Conservation (phyloP, 2,888 invertebrate species). For the Smittia aterrima region DNA sequence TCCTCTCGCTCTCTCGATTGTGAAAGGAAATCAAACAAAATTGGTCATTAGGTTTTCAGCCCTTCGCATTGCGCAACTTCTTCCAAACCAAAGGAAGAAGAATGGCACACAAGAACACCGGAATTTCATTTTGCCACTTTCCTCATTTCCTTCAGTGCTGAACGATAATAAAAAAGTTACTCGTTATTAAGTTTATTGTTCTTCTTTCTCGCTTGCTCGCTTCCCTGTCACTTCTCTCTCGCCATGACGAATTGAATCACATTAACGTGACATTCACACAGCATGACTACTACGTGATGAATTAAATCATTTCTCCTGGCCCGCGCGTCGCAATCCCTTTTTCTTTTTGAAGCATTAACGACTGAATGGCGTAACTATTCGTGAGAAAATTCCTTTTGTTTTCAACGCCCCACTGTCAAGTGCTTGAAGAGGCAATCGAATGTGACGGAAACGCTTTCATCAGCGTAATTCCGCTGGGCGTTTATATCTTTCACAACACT, state of each 20-base stretch:
- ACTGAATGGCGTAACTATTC: background rate
- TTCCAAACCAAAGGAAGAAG: background rate
- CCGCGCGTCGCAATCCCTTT: background rate
- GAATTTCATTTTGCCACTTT: background rate
- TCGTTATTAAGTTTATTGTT: slow-evolving; percentile 27
- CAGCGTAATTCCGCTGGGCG: too few species aligned
- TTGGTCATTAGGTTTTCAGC: too few species aligned
- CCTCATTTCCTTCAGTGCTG: background rate
- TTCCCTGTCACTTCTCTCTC: background rate
- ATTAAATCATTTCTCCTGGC: slow-evolving; percentile 19
- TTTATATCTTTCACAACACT: too few species aligned
- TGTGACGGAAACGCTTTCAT: too few species aligned
- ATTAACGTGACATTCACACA: slow-evolving; percentile 38
- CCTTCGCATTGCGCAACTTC: too few species aligned
- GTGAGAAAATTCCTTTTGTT: background rate
- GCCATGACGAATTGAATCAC: slow-evolving; percentile 29
- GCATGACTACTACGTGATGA: slow-evolving; percentile 26
- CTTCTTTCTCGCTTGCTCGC: background rate
- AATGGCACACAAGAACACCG: background rate
- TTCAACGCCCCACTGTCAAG: too few species aligned
- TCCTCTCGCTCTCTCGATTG: too few species aligned
- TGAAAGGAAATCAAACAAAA: too few species aligned
- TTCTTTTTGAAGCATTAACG: background rate
- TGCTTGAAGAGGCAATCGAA: too few species aligned
- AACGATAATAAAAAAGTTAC: slow-evolving; percentile 3